Evolutionary conservation across 2,888 invertebrate genomes (phyloP).

Genomic region (Stenodema calcarata): DNA sequence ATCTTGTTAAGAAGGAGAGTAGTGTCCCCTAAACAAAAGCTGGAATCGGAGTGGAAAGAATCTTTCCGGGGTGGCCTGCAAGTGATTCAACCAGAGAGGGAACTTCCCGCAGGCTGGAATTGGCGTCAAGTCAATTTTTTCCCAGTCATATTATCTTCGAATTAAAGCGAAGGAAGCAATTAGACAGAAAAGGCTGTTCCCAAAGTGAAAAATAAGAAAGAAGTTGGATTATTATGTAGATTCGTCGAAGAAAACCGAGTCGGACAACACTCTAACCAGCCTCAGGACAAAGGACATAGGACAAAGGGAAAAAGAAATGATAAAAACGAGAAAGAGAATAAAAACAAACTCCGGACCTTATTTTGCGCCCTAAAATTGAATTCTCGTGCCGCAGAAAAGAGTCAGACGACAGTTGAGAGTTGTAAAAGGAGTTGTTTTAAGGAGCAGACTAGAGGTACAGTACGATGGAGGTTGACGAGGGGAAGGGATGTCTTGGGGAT

Average conservation of each 20-base stretch:
- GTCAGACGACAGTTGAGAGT: not conserved
- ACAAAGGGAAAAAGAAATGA: not conserved
- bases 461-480: not conserved
- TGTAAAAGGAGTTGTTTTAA: not conserved
- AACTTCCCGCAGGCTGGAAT: not conserved
- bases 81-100: no score
- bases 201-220: not conserved
- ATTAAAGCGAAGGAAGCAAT: not conserved
- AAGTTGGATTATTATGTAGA: constrained; percentile 1
- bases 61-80: no score
- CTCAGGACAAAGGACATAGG: not conserved
- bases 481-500: not conserved
- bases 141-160: not conserved
- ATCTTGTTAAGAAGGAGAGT: no score
- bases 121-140: not conserved
- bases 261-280: constrained; percentile 3
- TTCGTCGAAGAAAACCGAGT: constrained; percentile 19
- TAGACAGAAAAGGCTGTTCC: not conserved
- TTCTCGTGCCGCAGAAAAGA: not conserved
- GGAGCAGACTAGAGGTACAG: not conserved
- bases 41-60: no score
- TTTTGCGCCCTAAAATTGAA: constrained; percentile 18
- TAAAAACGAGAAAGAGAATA: not conserved
- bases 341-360: not conserved
- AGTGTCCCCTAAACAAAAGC: no score